These are phyloP conservation scores for Spicauda simplicius DNA, from an alignment of 2,888 invertebrate species.

Conservation along the genomic window DNA sequence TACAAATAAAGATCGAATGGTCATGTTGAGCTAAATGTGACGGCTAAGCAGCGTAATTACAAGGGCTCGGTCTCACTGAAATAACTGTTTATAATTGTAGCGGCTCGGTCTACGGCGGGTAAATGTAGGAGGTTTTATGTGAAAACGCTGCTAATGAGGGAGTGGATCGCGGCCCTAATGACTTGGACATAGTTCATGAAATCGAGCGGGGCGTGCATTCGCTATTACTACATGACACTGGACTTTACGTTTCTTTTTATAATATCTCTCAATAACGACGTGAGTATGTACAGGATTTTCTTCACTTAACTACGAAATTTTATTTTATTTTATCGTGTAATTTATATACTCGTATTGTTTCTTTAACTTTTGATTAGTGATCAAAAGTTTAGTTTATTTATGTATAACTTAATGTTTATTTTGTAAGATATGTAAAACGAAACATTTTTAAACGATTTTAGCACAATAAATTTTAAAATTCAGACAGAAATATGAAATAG, in stretches of 20 bases:
- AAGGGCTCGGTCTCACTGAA: slow-evolving; percentile 68
- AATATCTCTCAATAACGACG: slow-evolving; percentile 24
- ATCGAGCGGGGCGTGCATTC: slow-evolving; percentile 45
- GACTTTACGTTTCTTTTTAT: slow-evolving; percentile 31
- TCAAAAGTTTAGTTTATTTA: no score
- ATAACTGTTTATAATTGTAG: slow-evolving; percentile 79
- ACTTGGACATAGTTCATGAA: slow-evolving; percentile 67
- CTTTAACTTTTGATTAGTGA: no score
- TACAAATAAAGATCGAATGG: slow-evolving; percentile 59
- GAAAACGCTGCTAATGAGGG: slow-evolving; percentile 77
- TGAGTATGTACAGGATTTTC: slow-evolving; percentile 22
- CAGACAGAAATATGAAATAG: no score
- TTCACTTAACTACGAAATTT: slow-evolving; percentile 15
- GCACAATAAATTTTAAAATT: no score
- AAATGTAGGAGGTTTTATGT: slow-evolving; percentile 73
- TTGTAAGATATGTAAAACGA: not conserved
- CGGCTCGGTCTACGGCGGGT: slow-evolving; percentile 63
- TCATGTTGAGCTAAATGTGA: slow-evolving; percentile 70
- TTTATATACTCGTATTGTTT: not conserved
- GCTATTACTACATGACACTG: slow-evolving; percentile 41
- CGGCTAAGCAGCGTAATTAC: slow-evolving; percentile 75
- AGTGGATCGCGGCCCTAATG: slow-evolving; percentile 69
- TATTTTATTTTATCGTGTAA: slow-evolving; percentile 3
- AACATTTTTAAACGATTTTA: no score
- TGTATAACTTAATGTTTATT: not conserved